A percentile compares a stretch with the other conserved stretches of the same genome.
Evolutionary conservation across 1,140 invertebrate species (phyloP).

Genomic region (Lepidurus apus): DNA sequence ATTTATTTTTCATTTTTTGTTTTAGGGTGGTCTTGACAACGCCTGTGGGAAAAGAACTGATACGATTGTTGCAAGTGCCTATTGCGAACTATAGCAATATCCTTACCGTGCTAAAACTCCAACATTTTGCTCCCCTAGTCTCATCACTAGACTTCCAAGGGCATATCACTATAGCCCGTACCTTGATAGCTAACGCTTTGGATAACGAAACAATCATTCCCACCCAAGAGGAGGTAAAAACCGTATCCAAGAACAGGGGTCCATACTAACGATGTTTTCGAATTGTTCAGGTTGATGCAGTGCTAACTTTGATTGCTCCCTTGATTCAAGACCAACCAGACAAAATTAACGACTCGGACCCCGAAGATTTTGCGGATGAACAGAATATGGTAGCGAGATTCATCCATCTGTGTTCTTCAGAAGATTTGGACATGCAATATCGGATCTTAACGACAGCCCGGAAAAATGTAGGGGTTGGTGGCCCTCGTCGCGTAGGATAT

Average conservation of each 20-base stretch:
- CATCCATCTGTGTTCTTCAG: slow-evolving; percentile 82
- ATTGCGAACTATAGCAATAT: slow-evolving; percentile 92
- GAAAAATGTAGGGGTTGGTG: slow-evolving; percentile 83
- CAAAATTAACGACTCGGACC: slow-evolving; percentile 64
- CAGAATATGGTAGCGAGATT: slow-evolving; percentile 78
- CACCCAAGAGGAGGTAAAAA: slow-evolving; percentile 68
- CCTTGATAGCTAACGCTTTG: slow-evolving; percentile 79
- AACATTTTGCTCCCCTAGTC: slow-evolving; percentile 78
- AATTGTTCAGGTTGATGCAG: slow-evolving; percentile 58
- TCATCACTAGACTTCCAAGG: slow-evolving; percentile 86
- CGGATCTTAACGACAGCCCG: slow-evolving; percentile 79
- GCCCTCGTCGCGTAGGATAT: slow-evolving; percentile 77
- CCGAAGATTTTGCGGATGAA: slow-evolving; percentile 96
- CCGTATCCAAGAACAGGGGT: slow-evolving; percentile 9
- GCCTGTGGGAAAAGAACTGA: slow-evolving; percentile 82
- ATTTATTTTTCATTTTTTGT: slow-evolving; percentile 28
- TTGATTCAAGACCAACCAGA: slow-evolving; percentile 80
- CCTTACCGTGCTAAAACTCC: slow-evolving; percentile 66
- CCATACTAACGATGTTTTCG: background rate
- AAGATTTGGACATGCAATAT: slow-evolving; percentile 87
- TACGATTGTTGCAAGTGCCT: slow-evolving; percentile 87
- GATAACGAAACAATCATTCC: slow-evolving; percentile 82
- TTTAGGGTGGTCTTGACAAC: slow-evolving; percentile 68
- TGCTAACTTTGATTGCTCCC: slow-evolving; percentile 74
- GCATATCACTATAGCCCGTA: slow-evolving; percentile 76